Evolutionary conservation across 2,888 invertebrate genomes (phyloP), one percentile per base, ranked within the genome.

Genomic region (Parnassius glacialis): DNA sequence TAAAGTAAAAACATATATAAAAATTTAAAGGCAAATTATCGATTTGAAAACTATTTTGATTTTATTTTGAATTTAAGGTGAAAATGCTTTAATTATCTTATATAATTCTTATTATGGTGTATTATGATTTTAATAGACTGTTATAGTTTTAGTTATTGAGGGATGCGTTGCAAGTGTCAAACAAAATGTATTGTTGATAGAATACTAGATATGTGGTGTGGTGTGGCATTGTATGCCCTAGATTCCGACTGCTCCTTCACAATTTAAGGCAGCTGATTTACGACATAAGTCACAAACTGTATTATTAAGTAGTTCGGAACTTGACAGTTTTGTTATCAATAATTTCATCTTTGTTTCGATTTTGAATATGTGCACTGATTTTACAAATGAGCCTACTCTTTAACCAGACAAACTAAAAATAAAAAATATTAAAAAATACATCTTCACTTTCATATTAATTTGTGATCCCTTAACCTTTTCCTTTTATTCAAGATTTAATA

Each of bases 41-140:
- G 73, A 85, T 80, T 85, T 81, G 48, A 79, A 85, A 85, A 83
- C 81, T 84, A 85, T 76, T 84, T 87, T 86, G 84, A 88, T 88
- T 87, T 88, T 89, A 89, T 87, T 85, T 89, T 84, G 87, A 90
- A 77, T 85, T 74, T 90, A 89, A 90, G 91, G 90, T 90, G 88
- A 83, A 87, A 87, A 91, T 89, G 91, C 91, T 91, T 91, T 91
- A 91, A 91, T 90, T 91, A 90, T 90, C 87, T 86, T 87, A 85
- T 85, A 88, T 83, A 79, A 83, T 85, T 81, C 81, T 85, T 83
- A 84, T 87, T 85, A 86, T 84, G 84, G 83, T 87, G 87, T 91
- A 90, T 86, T 88, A 89, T 90, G 87, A 88, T 90, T 91, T 86
- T 87, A 84, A 91, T 87, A 90, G 91, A 91, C 91, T 91, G 91